A percentile compares a stretch with the other conserved stretches of the same genome.
Conservation (phyloP, 2,113 vertebrate species). For the Sterrhoptilus dennistouni region DNA sequence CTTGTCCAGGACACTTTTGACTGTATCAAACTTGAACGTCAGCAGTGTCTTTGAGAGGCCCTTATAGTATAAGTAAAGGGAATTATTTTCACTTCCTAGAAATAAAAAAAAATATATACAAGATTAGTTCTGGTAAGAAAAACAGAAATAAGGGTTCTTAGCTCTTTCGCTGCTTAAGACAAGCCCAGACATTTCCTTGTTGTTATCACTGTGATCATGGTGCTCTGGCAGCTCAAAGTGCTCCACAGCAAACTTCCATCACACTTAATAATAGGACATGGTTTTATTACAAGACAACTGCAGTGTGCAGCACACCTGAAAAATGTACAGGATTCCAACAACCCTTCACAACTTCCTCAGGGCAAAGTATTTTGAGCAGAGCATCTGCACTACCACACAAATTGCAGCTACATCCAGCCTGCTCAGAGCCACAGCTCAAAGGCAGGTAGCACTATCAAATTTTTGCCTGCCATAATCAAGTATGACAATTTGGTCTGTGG, state of each 20-base stretch:
- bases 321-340: not conserved
- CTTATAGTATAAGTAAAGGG: conserved; percentile 97
- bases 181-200: not conserved
- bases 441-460: not conserved
- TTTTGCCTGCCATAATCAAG: not conserved
- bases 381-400: not conserved
- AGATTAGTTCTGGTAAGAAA: not conserved
- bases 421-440: not conserved
- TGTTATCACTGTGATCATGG: rapidly evolving
- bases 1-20: conserved; percentile 98
- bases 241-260: not conserved
- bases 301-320: not conserved
- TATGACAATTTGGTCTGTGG: conserved; percentile 4
- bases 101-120: not conserved
- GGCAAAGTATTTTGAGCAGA: not conserved
- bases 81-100: conserved; percentile 97
- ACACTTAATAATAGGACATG: not conserved
- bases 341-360: not conserved
- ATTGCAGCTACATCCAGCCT: not conserved
- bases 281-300: not conserved
- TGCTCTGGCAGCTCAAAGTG: not conserved
- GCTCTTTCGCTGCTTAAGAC: not conserved
- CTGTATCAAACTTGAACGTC: conserved; percentile 98
- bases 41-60: conserved; percentile 98
- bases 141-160: not conserved